Evolutionary conservation across 2,888 invertebrate genomes (phyloP).

Genomic region (Sussaba pulchella): DNA sequence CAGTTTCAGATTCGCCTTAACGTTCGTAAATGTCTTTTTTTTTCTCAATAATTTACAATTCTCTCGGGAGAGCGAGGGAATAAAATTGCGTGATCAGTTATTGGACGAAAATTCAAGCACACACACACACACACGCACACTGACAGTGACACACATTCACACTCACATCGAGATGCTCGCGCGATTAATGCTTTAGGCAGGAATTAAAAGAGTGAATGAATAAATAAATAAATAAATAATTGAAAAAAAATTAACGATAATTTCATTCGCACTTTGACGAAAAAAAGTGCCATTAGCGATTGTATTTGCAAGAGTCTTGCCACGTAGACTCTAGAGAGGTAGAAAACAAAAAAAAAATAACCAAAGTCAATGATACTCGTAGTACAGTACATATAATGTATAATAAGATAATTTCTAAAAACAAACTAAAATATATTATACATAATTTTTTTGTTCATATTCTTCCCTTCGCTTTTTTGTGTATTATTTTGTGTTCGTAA

Average conservation of each 20-base stretch:
- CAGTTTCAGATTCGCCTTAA: slow-evolving; percentile 8
- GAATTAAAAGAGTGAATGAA: neutral
- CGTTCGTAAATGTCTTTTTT: slow-evolving; percentile 3
- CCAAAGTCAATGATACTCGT: slow-evolving; percentile 74
- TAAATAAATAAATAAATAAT: neutral
- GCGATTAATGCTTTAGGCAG: slow-evolving; percentile 14
- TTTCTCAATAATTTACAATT: slow-evolving; percentile 9
- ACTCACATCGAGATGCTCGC: slow-evolving; percentile 1
- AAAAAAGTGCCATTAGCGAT: slow-evolving; percentile 58
- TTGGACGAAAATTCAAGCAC: slow-evolving; percentile 22
- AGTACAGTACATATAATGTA: slow-evolving; percentile 69
- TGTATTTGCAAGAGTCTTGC: slow-evolving; percentile 77
- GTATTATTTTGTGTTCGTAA: slow-evolving; percentile 51
- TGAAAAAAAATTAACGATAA: slow-evolving; percentile 28
- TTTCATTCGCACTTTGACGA: slow-evolving; percentile 37
- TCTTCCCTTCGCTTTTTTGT: too few relatives aligned
- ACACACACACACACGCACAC: neutral
- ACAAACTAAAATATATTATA: slow-evolving; percentile 78
- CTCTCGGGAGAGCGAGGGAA: slow-evolving; percentile 13
- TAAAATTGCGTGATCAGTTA: slow-evolving; percentile 18
- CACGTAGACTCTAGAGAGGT: slow-evolving; percentile 76
- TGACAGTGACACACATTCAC: too few relatives aligned
- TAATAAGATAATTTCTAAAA: slow-evolving; percentile 77
- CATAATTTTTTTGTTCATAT: slow-evolving; percentile 62
- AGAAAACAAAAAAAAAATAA: too few relatives aligned